These are phyloP conservation scores for Conus canariensis DNA, from an alignment of 2,888 invertebrate genomes.

Conservation along the genomic window DNA sequence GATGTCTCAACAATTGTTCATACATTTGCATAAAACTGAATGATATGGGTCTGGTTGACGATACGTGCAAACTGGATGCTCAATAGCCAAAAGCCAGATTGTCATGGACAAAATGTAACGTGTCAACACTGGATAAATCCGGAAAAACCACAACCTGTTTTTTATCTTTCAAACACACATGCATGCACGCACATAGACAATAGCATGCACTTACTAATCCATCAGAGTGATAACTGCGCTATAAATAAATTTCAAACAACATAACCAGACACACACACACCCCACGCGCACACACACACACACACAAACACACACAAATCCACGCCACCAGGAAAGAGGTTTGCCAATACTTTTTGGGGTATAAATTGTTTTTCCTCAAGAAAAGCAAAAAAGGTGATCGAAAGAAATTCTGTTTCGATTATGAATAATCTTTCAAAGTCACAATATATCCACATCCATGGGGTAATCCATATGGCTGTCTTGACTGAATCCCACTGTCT, in stretches of 20 bases:
- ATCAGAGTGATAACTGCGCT: too few species aligned
- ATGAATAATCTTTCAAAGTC: too few species aligned
- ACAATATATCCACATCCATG: too few species aligned
- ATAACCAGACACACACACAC: background rate
- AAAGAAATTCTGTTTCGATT: too few species aligned
- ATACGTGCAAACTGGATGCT: background rate
- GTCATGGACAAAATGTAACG: background rate
- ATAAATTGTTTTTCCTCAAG: too few species aligned
- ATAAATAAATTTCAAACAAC: background rate
- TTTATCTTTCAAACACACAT: background rate
- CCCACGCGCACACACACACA: background rate
- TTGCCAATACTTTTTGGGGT: too few species aligned
- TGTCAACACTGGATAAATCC: background rate
- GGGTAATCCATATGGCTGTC: too few species aligned
- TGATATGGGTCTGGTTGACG: background rate
- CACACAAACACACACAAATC: background rate
- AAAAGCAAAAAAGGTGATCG: too few species aligned
- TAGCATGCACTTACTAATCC: too few species aligned
- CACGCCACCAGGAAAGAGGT: too few species aligned
- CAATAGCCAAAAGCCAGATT: slow-evolving; percentile 2
- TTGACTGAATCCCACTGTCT: too few species aligned
- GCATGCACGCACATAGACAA: background rate
- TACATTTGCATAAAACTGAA: slow-evolving; percentile 18
- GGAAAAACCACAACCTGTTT: background rate
- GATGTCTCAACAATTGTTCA: background rate